These are phyloP conservation scores for Psittacus erithacus DNA, from an alignment of 2,113 vertebrate species.

Conservation along the genomic window DNA sequence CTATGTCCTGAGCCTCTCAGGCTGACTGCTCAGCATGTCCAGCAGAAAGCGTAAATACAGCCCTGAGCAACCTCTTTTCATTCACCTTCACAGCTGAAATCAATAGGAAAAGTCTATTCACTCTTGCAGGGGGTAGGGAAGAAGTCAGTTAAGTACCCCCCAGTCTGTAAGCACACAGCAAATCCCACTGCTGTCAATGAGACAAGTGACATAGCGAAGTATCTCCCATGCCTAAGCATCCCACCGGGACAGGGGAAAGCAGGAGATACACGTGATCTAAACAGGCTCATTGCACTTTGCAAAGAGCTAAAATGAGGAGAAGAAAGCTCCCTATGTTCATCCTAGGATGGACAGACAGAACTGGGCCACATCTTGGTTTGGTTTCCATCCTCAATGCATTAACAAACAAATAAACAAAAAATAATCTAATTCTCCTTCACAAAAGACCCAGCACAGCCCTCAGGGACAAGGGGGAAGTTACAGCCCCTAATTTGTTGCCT, in stretches of 20 bases:
- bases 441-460: not conserved
- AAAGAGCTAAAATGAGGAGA: not conserved
- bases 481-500: not conserved
- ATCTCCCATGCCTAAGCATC: not conserved
- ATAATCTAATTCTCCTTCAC: not conserved
- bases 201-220: not conserved
- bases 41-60: not conserved
- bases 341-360: not conserved
- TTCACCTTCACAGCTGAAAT: not conserved
- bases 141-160: not conserved
- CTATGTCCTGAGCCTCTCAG: not conserved
- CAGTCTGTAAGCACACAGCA: not conserved
- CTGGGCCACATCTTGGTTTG: not conserved
- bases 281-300: accelerated
- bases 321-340: accelerated
- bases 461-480: accelerated
- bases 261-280: not conserved
- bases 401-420: not conserved
- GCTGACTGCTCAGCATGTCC: not conserved
- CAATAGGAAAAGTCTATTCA: not conserved
- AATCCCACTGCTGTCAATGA: not conserved
- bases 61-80: not conserved
- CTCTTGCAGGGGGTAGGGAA: not conserved
- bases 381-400: not conserved
- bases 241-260: not conserved